These are phyloP conservation scores for Anastrepha obliqua DNA, from an alignment of 1,140 invertebrate genomes.

Conservation along the genomic window DNA sequence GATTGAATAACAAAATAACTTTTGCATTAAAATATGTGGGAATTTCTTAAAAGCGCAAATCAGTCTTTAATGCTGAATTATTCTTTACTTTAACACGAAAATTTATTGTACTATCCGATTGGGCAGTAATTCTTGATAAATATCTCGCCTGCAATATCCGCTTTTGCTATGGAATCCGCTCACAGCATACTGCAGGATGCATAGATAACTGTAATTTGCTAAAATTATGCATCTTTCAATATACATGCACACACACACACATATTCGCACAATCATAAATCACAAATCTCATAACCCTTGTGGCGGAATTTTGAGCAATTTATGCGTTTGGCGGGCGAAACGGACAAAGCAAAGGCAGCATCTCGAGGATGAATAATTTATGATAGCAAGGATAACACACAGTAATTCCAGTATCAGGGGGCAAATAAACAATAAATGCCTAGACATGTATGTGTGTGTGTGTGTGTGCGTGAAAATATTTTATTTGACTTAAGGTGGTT, in stretches of 20 bases:
- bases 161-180: background rate
- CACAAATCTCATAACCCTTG: background rate
- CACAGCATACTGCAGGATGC: background rate
- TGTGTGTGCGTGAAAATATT: background rate
- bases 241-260: background rate
- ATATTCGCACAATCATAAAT: conserved; percentile 5
- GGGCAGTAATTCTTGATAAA: background rate
- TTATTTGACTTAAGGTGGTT: background rate
- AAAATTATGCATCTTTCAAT: background rate
- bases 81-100: background rate
- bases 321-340: conserved; percentile 1
- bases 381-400: background rate
- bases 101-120: background rate
- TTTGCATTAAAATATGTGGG: too few relatives aligned
- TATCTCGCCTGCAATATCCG: background rate
- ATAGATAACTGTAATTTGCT: background rate
- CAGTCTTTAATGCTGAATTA: too few relatives aligned
- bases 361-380: background rate
- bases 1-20: too few relatives aligned
- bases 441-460: background rate
- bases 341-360: conserved; percentile 17
- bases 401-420: background rate
- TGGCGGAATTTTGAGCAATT: conserved; percentile 19
- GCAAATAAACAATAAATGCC: background rate
- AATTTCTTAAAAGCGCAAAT: too few relatives aligned